Evolutionary conservation across 2,888 invertebrate genomes (phyloP), one percentile per base, ranked within the genome.

Genomic region (Drosophila mayaguana): DNA sequence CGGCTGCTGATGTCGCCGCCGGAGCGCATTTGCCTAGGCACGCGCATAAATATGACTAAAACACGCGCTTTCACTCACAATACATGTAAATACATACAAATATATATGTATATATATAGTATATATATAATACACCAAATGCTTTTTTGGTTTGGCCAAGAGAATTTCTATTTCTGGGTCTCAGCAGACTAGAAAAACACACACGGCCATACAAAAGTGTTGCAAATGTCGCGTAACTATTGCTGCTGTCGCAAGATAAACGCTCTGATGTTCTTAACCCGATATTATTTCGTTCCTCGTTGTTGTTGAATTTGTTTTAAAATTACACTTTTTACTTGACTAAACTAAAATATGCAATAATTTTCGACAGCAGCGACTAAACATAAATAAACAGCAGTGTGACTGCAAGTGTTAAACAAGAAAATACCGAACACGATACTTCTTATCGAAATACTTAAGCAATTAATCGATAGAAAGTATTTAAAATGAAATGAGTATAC

Each of bases 381-480:
- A 81, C 78, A 78, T 81, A 81, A 68, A 78, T 81, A 78, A 78
- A 81, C 82, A 81, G 78, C 73, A 75, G 38, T 80, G 80, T 78
- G 80, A 46, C 77, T 62, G 72, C 22, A 12, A 7, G 4, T 42
- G 9, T 2, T 0, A 4, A n/a, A 12, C 4, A 3, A 14, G 11
- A 36, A 72, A 57, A 65, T 63, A 65, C 65, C 46, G 32, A 25
- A 28, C 2, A n/a, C 20, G 5, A 3, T 12, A 11, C 9, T n/a
- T n/a, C 5, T 7, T 55, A 45, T 64, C 43, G 54, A 34, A 11
- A 20, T 2, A 16, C 14, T 7, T 3, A 25, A 43, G 11, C 11
- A 7, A 32, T 28, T 38, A 14, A 43, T 72, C 36, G 53, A 3
- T 20, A 32, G 4, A n/a, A 32, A 14, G 14, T 16, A 16, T 25